Percentiles rank a stretch among this genome's conserved stretches.
Evolutionary conservation across 2,888 invertebrate genomes (phyloP).

Genomic region (Galerucella nymphaeae): DNA sequence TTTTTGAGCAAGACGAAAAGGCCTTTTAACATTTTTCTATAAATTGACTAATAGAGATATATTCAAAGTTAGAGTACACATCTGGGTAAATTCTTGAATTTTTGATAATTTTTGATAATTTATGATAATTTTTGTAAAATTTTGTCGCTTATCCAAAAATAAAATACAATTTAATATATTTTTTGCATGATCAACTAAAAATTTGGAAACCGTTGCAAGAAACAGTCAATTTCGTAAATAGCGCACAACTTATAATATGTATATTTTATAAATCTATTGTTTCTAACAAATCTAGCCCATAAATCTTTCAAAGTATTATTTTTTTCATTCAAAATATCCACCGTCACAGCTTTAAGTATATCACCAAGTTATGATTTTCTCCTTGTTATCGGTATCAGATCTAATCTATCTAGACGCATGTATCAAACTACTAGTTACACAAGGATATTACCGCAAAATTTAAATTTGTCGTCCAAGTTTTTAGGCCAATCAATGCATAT

Average conservation of each 20-base stretch:
- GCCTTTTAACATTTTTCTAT: too few relatives aligned
- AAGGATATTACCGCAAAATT: slow-evolving; percentile 24
- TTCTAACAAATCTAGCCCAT: background rate
- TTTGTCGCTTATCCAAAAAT: too few relatives aligned
- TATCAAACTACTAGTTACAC: slow-evolving; percentile 28
- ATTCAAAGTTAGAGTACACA: too few relatives aligned
- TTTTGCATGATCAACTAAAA: too few relatives aligned
- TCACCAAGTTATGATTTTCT: slow-evolving; percentile 18
- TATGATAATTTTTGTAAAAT: too few relatives aligned
- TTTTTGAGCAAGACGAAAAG: too few relatives aligned
- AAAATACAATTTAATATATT: too few relatives aligned
- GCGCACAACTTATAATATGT: background rate
- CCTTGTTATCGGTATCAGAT: slow-evolving; percentile 15
- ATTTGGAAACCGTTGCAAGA: too few relatives aligned
- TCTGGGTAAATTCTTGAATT: too few relatives aligned
- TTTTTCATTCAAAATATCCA: background rate
- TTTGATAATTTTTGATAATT: too few relatives aligned
- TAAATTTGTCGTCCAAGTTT: slow-evolving; percentile 26
- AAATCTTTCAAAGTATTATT: background rate
- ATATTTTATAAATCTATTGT: background rate
- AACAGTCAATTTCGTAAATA: too few relatives aligned
- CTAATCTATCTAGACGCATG: slow-evolving; percentile 23
- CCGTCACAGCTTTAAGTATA: slow-evolving; percentile 5
- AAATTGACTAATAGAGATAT: too few relatives aligned
- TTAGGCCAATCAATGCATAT: background rate